These are phyloP conservation scores for Stenotaenia linearis DNA, from an alignment of 2,888 invertebrate species.

Conservation along the genomic window DNA sequence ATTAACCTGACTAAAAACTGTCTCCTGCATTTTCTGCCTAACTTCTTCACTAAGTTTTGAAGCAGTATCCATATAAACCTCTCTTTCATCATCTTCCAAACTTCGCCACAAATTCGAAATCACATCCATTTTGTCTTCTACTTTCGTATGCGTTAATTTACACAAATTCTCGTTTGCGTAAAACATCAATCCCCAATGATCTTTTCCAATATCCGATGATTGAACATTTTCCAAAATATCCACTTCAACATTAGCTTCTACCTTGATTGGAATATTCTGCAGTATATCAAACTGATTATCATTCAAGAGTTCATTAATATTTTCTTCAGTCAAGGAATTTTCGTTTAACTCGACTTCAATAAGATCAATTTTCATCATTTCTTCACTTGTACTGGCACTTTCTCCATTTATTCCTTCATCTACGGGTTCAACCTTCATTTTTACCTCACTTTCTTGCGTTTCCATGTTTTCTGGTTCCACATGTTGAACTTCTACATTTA, in stretches of 20 bases:
- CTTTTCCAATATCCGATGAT: background rate
- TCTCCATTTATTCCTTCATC: background rate
- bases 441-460: background rate
- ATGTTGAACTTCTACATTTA: background rate
- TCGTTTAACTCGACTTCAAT: background rate
- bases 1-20: background rate
- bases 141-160: background rate
- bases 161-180: background rate
- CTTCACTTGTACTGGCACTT: background rate
- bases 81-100: background rate
- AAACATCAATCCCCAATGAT: background rate
- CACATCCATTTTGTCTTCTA: background rate
- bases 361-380: background rate
- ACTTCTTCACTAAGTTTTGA: background rate
- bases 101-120: background rate
- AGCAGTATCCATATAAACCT: background rate
- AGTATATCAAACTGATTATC: no score
- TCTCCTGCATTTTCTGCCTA: background rate
- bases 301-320: no score
- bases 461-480: background rate
- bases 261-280: background rate
- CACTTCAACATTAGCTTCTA: background rate
- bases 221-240: background rate
- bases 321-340: background rate
- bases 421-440: background rate